A percentile compares a stretch with the other conserved stretches of the same genome.
These are phyloP conservation scores for Falco cherrug DNA, from an alignment of 2,797 vertebrate genomes.

Conservation along the genomic window DNA sequence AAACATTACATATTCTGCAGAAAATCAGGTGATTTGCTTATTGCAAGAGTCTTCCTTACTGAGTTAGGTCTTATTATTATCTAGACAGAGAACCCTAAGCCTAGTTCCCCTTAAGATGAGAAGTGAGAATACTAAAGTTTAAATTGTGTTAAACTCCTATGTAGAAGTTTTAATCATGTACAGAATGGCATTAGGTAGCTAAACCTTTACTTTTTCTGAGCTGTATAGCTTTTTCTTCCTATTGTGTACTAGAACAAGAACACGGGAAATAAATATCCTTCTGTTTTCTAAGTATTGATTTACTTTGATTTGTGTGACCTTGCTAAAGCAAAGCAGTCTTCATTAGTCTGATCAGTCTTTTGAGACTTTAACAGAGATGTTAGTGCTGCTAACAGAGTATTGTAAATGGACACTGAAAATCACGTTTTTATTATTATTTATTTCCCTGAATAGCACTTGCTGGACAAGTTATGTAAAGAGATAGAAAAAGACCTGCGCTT, in stretches of 20 bases:
- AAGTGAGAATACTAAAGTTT: background rate
- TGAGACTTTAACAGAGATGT: background rate
- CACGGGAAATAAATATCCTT: background rate
- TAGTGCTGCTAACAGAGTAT: background rate
- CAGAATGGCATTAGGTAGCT: background rate
- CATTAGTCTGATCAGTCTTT: background rate
- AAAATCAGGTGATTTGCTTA: background rate
- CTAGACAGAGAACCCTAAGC: background rate
- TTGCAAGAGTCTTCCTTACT: background rate
- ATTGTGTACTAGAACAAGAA: background rate
- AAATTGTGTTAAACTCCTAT: background rate
- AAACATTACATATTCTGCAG: background rate
- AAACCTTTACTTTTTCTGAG: background rate
- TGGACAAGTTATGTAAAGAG: constrained; percentile 97
- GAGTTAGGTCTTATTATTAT: background rate
- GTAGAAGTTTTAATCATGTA: background rate
- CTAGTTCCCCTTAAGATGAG: background rate
- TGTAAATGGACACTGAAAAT: background rate
- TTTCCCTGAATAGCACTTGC: constrained; percentile 82
- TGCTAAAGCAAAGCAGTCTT: background rate
- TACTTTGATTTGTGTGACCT: background rate
- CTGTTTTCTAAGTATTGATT: background rate
- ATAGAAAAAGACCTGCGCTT: constrained; percentile 98
- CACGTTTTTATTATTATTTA: background rate
- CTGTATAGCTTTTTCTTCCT: background rate